phyloP scores from a whole-genome alignment of 1,140 invertebrate species.

The Drosophila auraria region DNA sequence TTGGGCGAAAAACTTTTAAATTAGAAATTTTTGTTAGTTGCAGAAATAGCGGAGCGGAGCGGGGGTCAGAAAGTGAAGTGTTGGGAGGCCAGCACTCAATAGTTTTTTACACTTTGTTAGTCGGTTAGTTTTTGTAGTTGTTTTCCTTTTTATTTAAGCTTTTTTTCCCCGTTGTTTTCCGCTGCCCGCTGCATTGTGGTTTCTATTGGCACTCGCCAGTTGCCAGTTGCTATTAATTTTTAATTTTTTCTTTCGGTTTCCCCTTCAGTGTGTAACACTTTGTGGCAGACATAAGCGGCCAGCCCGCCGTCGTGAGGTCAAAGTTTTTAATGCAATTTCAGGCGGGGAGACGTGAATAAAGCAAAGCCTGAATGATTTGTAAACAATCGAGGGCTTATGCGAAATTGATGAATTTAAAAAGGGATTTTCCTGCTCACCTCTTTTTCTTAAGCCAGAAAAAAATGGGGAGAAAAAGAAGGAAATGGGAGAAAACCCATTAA shows the following conservation, averaged over 20 bases:
- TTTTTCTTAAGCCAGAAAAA: background rate
- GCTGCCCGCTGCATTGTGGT: constrained; percentile 69
- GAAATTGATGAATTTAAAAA: constrained; percentile 47
- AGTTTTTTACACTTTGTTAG: constrained; percentile 81
- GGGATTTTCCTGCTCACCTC: constrained; percentile 19
- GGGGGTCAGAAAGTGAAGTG: constrained; percentile 45
- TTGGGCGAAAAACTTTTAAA: constrained; percentile 83
- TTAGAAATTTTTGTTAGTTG: constrained; percentile 82
- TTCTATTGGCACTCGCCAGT: constrained; percentile 80
- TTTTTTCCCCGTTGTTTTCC: constrained; percentile 2
- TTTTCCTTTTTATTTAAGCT: constrained; percentile 14
- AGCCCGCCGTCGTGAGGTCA: constrained; percentile 46
- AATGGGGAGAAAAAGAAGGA: background rate
- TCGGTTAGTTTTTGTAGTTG: constrained; percentile 74
- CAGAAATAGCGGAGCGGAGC: constrained; percentile 18
- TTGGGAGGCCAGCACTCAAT: constrained; percentile 71
- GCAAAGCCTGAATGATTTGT: constrained; percentile 23
- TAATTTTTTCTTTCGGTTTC: constrained; percentile 61
- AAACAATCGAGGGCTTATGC: constrained; percentile 46
- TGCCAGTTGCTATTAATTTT: constrained; percentile 83
- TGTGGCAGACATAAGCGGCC: constrained; percentile 57
- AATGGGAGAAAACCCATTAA: constrained; percentile 32
- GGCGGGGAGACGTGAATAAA: constrained; percentile 16
- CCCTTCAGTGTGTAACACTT: constrained; percentile 35
- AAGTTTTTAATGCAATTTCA: constrained; percentile 78